Evolutionary conservation across 2,888 invertebrate genomes (phyloP).

Genomic region (Diarsia brunnea): DNA sequence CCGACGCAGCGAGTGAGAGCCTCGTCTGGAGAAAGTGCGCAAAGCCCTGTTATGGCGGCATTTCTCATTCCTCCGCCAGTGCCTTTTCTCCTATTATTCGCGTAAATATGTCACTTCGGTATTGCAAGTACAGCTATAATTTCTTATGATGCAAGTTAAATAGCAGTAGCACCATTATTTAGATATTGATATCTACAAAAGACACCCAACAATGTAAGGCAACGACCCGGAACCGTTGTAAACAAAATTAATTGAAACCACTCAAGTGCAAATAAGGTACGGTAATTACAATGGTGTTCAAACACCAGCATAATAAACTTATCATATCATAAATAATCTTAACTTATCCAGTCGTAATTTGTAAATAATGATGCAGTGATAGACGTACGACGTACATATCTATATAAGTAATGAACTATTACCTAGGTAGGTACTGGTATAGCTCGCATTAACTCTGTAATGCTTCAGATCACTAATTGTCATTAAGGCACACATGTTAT

Average conservation of each 20-base stretch:
- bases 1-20: conserved; percentile 74
- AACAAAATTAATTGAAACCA: conserved; percentile 46
- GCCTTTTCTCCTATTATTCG: conserved; percentile 84
- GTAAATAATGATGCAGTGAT: neutral
- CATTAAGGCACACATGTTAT: neutral
- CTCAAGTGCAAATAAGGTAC: conserved; percentile 31
- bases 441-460: neutral
- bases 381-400: conserved; percentile 2
- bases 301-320: conserved; percentile 18
- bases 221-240: conserved; percentile 52
- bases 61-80: conserved; percentile 84
- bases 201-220: conserved; percentile 32
- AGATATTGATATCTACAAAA: conserved; percentile 37
- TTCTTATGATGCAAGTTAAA: conserved; percentile 63
- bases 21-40: conserved; percentile 83
- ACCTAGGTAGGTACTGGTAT: neutral
- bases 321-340: conserved; percentile 5
- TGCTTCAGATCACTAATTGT: neutral
- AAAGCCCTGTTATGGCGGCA: conserved; percentile 86
- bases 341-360: neutral
- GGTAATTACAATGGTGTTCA: conserved; percentile 33
- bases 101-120: conserved; percentile 79
- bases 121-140: conserved; percentile 72
- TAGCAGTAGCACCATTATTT: conserved; percentile 54
- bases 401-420: neutral